Conservation (phyloP, 2,888 invertebrate species). For the Aphidoletes aphidimyza region DNA sequence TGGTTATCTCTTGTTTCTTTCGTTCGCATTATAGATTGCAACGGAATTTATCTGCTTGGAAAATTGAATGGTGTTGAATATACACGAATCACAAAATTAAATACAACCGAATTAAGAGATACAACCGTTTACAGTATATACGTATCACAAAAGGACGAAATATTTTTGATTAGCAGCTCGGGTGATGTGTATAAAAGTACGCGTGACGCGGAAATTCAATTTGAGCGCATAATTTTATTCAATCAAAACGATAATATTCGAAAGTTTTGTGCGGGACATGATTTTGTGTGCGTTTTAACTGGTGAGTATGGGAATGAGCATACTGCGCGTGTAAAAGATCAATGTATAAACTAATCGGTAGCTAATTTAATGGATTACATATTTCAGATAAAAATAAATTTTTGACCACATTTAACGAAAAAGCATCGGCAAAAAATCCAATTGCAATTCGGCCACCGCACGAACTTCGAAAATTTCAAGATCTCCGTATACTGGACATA, state of each 20-base stretch:
- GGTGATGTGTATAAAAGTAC: slow-evolving; percentile 59
- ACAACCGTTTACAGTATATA: slow-evolving; percentile 64
- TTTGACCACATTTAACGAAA: slow-evolving; percentile 54
- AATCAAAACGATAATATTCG: slow-evolving; percentile 55
- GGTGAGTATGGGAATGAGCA: slow-evolving; percentile 52
- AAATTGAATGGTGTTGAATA: slow-evolving; percentile 51
- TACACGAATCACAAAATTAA: slow-evolving; percentile 62
- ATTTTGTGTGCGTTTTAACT: slow-evolving; percentile 56
- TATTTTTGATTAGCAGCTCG: slow-evolving; percentile 64
- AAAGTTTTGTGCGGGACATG: slow-evolving; percentile 55
- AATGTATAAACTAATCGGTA: neutral
- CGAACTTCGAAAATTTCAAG: slow-evolving; percentile 55
- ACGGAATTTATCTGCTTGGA: slow-evolving; percentile 56
- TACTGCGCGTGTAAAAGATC: neutral
- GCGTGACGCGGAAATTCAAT: slow-evolving; percentile 56
- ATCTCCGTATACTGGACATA: slow-evolving; percentile 54
- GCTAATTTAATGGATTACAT: slow-evolving; percentile 33
- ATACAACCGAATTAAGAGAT: slow-evolving; percentile 64
- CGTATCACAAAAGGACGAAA: slow-evolving; percentile 65
- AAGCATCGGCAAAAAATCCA: neutral
- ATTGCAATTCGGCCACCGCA: neutral
- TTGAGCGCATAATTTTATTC: slow-evolving; percentile 55
- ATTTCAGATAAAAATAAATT: slow-evolving; percentile 54
- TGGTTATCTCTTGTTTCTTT: too few relatives aligned
- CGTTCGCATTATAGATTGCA: slow-evolving; percentile 56